Evolutionary conservation across 1,140 invertebrate genomes (phyloP).

Genomic region (Bicyclus anynana): DNA sequence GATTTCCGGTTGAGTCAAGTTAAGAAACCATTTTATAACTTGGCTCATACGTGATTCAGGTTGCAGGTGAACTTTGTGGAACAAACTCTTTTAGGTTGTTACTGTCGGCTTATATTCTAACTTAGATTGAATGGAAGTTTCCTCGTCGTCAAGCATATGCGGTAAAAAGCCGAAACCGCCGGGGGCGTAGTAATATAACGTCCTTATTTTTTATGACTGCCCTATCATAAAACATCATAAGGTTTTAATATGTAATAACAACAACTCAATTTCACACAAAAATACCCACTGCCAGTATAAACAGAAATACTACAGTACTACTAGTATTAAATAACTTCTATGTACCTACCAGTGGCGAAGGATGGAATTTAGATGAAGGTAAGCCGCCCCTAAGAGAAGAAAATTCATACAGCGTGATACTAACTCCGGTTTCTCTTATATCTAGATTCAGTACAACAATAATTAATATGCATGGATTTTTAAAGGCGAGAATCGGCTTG

Average conservation of each 20-base stretch:
- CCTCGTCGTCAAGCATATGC: slow-evolving; percentile 15
- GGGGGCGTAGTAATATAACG: slow-evolving; percentile 14
- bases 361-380: too few species aligned
- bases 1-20: background rate
- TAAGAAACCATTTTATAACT: background rate
- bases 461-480: too few species aligned
- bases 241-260: background rate
- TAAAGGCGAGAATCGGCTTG: too few species aligned
- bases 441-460: too few species aligned
- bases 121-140: slow-evolving; percentile 22
- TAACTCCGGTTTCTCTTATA: too few species aligned
- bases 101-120: slow-evolving; percentile 17
- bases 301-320: too few species aligned
- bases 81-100: slow-evolving; percentile 10
- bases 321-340: too few species aligned
- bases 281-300: too few species aligned
- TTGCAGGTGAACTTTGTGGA: slow-evolving; percentile 8
- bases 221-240: background rate
- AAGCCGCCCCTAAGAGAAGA: too few species aligned
- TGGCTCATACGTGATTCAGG: background rate
- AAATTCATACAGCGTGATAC: too few species aligned
- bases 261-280: background rate
- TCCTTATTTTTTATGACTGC: slow-evolving; percentile 20
- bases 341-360: too few species aligned
- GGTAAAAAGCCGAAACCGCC: slow-evolving; percentile 12